Conservation (phyloP, 2,113 vertebrate species). For the Laticauda laticaudata region DNA sequence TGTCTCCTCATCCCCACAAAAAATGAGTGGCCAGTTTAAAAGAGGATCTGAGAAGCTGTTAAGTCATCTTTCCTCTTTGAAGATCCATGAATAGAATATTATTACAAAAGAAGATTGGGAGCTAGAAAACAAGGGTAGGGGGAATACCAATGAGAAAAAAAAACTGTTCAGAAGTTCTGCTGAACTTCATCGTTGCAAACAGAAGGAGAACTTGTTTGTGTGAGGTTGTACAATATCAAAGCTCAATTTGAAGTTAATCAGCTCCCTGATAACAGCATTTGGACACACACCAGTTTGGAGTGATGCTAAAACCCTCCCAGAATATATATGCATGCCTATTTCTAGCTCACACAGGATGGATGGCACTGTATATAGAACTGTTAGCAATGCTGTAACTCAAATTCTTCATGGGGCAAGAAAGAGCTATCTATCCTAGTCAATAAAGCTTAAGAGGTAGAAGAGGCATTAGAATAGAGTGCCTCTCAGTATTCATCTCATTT, state of each 20-base stretch:
- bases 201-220: background rate
- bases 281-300: background rate
- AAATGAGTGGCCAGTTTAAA: background rate
- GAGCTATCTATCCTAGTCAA: background rate
- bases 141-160: background rate
- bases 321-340: background rate
- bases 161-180: background rate
- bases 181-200: background rate
- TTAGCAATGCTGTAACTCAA: background rate
- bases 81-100: background rate
- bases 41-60: background rate
- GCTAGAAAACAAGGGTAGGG: background rate
- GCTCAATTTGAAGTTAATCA: background rate
- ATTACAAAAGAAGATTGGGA: background rate
- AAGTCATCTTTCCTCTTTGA: background rate
- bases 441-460: background rate
- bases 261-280: background rate
- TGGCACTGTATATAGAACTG: background rate
- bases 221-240: background rate
- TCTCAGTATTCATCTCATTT: background rate
- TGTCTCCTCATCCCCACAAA: background rate
- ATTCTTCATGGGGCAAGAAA: background rate
- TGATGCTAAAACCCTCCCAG: background rate
- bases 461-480: background rate
- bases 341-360: background rate